Evolutionary conservation across 1,140 invertebrate genomes (phyloP), one percentile per base, ranked within the genome.

Genomic region (Lepidurus arcticus): DNA sequence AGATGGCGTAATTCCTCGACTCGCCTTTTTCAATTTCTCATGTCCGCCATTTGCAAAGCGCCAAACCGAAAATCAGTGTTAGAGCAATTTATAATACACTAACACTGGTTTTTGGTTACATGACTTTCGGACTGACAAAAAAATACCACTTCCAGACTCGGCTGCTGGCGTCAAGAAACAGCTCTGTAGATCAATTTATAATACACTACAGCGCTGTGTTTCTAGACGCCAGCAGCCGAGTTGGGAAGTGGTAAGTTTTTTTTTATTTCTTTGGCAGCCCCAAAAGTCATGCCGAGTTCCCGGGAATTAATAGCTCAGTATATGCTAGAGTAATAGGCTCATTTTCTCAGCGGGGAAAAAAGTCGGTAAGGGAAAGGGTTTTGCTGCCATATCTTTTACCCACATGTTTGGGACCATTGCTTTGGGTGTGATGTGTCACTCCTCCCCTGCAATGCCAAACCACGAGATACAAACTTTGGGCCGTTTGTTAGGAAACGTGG

Each of bases 341-440:
- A 65, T 65, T 65, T 65, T 65, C 53, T n/a, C 53, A 65, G 53
- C 21, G 53, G 53, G 53, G 53, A 65, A 65, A 65, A 65, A 65
- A 11, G 53, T 65, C 53, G 53, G 45, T 47, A 65, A 7, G 6
- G 21, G 21, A 65, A 16, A 0, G 53, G 53, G 53, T 16, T 65
- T 65, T 9, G 53, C 53, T 34, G 34, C 34, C 34, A 4, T 34
- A 34, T 34, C 34, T 4, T 34, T 34, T 34, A 34, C 34, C 34
- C 4, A 34, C 53, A n/a, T 9, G 21, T 16, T 13, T 13, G 53
- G 21, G 53, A 13, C 53, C 13, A 21, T 65, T 65, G 53, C 21
- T 65, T 65, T 65, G 21, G 53, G 6, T 13, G 16, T n/a, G 53
- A n/a, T 16, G 53, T 65, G 53, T 65, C 53, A 65, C 53, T 65